Evolutionary conservation across 2,113 vertebrate genomes (phyloP).

Genomic region (Sakesphorus luctuosus): DNA sequence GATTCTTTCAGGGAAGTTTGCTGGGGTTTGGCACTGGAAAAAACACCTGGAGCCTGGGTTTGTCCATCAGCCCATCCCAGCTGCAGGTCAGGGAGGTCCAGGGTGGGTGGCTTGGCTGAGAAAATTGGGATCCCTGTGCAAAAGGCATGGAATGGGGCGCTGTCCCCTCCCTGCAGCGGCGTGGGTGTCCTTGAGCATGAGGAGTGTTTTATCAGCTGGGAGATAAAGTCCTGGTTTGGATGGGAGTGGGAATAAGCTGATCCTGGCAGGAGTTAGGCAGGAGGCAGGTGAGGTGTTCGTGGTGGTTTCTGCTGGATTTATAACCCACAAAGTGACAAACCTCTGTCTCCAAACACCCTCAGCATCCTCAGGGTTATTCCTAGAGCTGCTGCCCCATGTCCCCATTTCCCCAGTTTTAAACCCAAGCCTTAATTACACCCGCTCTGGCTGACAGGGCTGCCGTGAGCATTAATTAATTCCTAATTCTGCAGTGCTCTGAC

Average conservation of each 20-base stretch:
- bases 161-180: background rate
- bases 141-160: background rate
- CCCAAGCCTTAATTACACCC: background rate
- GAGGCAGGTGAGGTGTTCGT: background rate
- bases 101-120: background rate
- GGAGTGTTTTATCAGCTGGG: background rate
- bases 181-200: background rate
- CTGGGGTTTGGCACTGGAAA: background rate
- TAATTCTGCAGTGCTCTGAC: background rate
- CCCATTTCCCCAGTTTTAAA: background rate
- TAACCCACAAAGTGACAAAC: fast-evolving
- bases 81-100: background rate
- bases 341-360: background rate
- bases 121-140: background rate
- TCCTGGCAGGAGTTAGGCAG: background rate
- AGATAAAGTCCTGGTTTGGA: background rate
- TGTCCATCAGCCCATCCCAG: fast-evolving
- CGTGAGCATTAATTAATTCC: background rate
- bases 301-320: background rate
- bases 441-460: background rate
- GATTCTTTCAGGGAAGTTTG: background rate
- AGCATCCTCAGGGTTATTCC: background rate
- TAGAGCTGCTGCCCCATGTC: background rate
- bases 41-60: background rate
- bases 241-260: background rate